A percentile compares a stretch with the other conserved stretches of the same genome.
Evolutionary conservation across 2,797 vertebrate genomes (phyloP).

Genomic region (Lophotriccus pileatus): DNA sequence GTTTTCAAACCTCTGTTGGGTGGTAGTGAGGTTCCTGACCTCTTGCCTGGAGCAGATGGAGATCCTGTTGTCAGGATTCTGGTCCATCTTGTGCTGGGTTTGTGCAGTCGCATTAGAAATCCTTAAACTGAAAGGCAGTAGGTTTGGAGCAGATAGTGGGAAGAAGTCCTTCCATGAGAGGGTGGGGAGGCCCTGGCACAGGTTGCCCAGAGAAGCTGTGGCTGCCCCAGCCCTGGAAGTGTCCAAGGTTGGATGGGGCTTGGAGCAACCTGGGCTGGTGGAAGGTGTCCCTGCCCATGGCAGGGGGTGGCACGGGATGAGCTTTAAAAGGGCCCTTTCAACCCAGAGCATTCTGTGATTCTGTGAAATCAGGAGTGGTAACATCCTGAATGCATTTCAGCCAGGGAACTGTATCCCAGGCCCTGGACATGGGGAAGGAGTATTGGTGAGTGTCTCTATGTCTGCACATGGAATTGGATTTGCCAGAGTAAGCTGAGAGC

Average conservation of each 20-base stretch:
- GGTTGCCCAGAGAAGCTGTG: neutral
- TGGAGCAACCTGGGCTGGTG: rapidly evolving
- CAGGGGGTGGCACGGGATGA: rapidly evolving
- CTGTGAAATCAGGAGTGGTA: neutral
- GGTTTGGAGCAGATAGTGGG: neutral
- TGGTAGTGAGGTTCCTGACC: neutral
- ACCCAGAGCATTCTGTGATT: neutral
- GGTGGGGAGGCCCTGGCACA: neutral
- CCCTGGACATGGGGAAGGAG: neutral
- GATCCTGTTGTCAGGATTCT: neutral
- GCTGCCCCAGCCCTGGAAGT: neutral
- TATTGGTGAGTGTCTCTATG: neutral
- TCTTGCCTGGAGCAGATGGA: neutral
- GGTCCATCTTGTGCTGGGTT: neutral
- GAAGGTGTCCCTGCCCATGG: neutral
- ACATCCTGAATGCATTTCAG: neutral
- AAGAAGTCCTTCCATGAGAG: neutral
- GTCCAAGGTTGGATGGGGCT: rapidly evolving
- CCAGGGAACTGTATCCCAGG: neutral
- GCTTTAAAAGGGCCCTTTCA: neutral
- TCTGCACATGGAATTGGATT: neutral
- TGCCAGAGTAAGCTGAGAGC: neutral
- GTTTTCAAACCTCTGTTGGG: neutral
- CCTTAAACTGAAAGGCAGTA: neutral
- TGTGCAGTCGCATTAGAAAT: neutral